These are phyloP conservation scores for Galbula dea DNA, from an alignment of 2,113 vertebrate genomes.

Conservation along the genomic window DNA sequence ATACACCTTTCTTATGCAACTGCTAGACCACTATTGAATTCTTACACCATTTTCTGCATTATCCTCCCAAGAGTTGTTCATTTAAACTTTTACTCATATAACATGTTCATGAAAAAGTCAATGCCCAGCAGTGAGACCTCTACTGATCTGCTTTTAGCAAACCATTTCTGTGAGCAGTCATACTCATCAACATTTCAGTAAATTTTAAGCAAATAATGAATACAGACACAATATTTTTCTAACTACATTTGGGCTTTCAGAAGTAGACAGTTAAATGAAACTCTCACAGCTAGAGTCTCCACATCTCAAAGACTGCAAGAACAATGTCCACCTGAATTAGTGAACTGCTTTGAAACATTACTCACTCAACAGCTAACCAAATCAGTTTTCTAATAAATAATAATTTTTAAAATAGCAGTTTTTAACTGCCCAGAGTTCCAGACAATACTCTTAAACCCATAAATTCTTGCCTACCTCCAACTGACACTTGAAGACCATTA, in stretches of 20 bases:
- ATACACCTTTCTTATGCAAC: background rate
- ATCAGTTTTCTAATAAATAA: background rate
- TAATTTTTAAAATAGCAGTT: no score
- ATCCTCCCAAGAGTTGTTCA: background rate
- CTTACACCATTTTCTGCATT: background rate
- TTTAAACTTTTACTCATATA: background rate
- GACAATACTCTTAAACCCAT: background rate
- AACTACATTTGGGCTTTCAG: background rate
- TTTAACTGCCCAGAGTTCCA: background rate
- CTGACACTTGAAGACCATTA: background rate
- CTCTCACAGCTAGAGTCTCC: background rate
- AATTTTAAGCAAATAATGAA: background rate
- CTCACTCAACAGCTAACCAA: background rate
- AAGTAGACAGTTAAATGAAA: background rate
- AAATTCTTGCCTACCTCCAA: background rate
- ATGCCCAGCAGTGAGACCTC: background rate
- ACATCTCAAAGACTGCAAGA: background rate
- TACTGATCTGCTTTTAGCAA: background rate
- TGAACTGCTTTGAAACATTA: background rate
- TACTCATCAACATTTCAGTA: background rate
- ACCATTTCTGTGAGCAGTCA: background rate
- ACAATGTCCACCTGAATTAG: background rate
- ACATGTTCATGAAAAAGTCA: background rate
- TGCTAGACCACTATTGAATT: background rate
- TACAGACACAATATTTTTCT: background rate